A percentile compares a stretch with the other conserved stretches of the same genome.
Evolutionary conservation across 2,797 vertebrate species (phyloP).

Genomic region (Diplodus sargus): DNA sequence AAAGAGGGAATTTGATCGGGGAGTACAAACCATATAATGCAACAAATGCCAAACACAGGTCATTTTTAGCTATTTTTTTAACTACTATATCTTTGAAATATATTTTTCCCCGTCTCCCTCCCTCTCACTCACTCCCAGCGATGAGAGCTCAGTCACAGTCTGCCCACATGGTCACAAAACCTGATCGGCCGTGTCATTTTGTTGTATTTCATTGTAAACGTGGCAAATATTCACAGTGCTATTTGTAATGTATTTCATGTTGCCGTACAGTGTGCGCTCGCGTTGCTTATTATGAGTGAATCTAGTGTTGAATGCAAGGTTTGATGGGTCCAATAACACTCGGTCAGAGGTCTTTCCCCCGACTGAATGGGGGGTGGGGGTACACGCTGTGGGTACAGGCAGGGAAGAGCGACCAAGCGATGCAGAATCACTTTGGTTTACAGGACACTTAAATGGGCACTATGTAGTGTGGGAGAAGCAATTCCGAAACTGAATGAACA

Average conservation of each 20-base stretch:
- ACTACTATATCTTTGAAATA: not conserved
- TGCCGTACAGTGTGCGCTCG: constrained; percentile 27
- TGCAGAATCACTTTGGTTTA: not conserved
- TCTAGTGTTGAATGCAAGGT: constrained; percentile 17
- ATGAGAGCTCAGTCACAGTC: not conserved
- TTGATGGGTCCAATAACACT: constrained; percentile 49
- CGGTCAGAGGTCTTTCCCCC: constrained; percentile 13
- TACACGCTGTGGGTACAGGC: not conserved
- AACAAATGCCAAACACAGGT: not conserved
- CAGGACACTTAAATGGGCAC: too few relatives aligned
- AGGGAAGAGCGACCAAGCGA: not conserved
- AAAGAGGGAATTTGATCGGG: too few relatives aligned
- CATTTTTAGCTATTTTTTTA: not conserved
- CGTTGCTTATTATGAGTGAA: constrained; percentile 28
- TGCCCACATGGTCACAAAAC: constrained; percentile 1
- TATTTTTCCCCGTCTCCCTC: not conserved
- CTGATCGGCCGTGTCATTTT: constrained; percentile 19
- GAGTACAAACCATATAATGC: not conserved
- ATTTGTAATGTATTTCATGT: constrained; percentile 65
- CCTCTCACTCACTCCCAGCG: not conserved
- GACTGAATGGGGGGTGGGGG: not conserved
- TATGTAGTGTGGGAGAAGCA: too few relatives aligned
- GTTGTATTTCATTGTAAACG: constrained; percentile 26
- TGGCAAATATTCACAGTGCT: constrained; percentile 43
- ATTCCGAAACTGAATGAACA: too few relatives aligned